Base-by-base conservation (phyloP, 2,113 vertebrate genomes). In the Nannospalax galili region DNA sequence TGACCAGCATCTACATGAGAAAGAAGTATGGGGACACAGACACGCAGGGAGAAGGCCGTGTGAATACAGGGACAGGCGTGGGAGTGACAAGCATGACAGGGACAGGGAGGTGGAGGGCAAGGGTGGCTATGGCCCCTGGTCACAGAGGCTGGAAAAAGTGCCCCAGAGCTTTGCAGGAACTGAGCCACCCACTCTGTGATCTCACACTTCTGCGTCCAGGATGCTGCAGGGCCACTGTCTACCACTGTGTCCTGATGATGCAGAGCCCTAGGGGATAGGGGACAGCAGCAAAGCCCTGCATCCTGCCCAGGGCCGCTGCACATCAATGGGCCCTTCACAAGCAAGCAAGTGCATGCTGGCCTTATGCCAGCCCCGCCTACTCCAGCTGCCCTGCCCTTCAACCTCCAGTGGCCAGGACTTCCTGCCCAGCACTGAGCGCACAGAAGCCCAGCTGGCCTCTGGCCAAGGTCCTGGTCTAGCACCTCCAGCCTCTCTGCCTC, bases 241-340 rank as follows among this genome's bases (percentile, higher is more conserved):
- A 24, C 2, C 0, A 7, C 70, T 56, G 5, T 16, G 1, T 9
- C 69, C 65, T 7, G 8, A 62, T 24, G 62, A 56, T 22, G n/a
- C 0, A 0, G 81, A 78, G 72, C 40, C 84, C 48, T 1, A 0
- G 72, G 70, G 28, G 0, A 4, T 0, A 1, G 84, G 20, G 14
- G 30, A 17, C 45, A 30, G n/a, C 42, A 28, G 58, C 22, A 60
- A 64, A 88, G 69, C 69, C 26, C 84, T 1, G 52, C 14, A 9
- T 24, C 40, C 92, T 65, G 72, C 58, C 69, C 1, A 52, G 16
- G 35, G 14, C 48, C 45, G 16, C 87, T 16, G 35, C 64, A 48
- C 56, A 28, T 96, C 91, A 96, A 89, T 89, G 60, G 69, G 28
- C 84, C 79, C 64, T 95, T 96, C 89, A 96, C 2, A 0, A 85